Evolutionary conservation across 2,797 vertebrate genomes (phyloP).

Genomic region (Argyrosomus regius): DNA sequence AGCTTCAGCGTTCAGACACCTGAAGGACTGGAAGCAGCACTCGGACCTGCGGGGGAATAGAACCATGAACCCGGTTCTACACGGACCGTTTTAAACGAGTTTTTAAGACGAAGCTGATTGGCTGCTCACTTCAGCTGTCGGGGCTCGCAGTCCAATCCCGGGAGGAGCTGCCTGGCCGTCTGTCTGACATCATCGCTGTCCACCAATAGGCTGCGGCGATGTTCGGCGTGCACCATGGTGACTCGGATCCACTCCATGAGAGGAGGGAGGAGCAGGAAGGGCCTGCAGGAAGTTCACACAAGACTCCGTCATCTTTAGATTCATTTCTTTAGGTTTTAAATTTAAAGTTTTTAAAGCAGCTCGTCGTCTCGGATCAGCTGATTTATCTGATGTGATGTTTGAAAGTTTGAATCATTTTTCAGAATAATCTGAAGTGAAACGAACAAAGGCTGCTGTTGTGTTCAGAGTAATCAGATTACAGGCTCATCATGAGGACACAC

Average conservation of each 20-base stretch:
- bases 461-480: no score
- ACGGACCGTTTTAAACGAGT: no score
- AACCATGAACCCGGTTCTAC: background rate
- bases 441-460: no score
- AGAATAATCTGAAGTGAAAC: no score
- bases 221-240: constrained; percentile 92
- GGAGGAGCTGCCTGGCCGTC: constrained; percentile 90
- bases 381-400: no score
- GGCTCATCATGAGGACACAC: background rate
- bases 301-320: background rate
- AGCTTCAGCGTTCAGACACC: constrained; percentile 89
- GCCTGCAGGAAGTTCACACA: constrained; percentile 76
- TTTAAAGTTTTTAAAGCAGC: no score
- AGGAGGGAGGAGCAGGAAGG: constrained; percentile 92
- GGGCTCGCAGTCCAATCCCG: constrained; percentile 95
- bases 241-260: constrained; percentile 97
- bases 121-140: constrained; percentile 90
- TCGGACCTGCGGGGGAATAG: constrained; percentile 83
- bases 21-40: constrained; percentile 91
- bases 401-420: no score
- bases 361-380: no score
- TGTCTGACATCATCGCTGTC: constrained; percentile 95
- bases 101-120: no score
- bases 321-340: background rate
- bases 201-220: constrained; percentile 94